Percentiles rank a stretch among this genome's conserved stretches.
Evolutionary conservation across 2,888 invertebrate genomes (phyloP).

Genomic region (Eueremaeus valkanovi): DNA sequence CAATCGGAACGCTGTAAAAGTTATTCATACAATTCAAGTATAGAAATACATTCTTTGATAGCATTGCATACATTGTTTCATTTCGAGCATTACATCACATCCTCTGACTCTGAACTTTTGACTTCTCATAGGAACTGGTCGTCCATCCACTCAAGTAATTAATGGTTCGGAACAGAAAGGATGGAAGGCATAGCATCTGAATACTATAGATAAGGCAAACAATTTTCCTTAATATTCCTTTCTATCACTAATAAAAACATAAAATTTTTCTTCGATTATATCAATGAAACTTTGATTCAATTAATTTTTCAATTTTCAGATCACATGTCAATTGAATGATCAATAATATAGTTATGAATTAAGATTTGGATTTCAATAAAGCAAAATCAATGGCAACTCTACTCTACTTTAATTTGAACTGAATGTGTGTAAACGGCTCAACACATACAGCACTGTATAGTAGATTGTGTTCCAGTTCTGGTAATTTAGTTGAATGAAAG

Average conservation of each 20-base stretch:
- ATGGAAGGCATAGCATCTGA: not conserved
- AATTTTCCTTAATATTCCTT: not conserved
- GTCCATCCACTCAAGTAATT: constrained; percentile 26
- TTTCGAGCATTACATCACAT: not conserved
- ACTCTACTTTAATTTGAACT: not conserved
- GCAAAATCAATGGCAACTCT: no score
- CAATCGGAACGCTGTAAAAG: not conserved
- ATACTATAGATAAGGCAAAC: not conserved
- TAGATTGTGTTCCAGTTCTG: not conserved
- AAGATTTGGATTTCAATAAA: no score
- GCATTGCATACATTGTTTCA: not conserved
- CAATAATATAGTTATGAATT: no score
- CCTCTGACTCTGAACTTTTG: not conserved
- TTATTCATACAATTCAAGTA: not conserved
- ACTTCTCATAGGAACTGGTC: not conserved
- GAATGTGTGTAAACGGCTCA: not conserved
- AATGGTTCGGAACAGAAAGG: constrained; percentile 24
- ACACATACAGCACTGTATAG: not conserved
- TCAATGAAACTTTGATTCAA: no score
- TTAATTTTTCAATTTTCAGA: not conserved
- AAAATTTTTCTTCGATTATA: no score
- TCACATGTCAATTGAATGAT: no score
- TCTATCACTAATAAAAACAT: no score
- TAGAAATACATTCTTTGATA: not conserved
- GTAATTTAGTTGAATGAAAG: constrained; percentile 7